Evolutionary conservation across 2,113 vertebrate genomes (phyloP), one percentile per base, ranked within the genome.

Genomic region (Addax nasomaculatus): DNA sequence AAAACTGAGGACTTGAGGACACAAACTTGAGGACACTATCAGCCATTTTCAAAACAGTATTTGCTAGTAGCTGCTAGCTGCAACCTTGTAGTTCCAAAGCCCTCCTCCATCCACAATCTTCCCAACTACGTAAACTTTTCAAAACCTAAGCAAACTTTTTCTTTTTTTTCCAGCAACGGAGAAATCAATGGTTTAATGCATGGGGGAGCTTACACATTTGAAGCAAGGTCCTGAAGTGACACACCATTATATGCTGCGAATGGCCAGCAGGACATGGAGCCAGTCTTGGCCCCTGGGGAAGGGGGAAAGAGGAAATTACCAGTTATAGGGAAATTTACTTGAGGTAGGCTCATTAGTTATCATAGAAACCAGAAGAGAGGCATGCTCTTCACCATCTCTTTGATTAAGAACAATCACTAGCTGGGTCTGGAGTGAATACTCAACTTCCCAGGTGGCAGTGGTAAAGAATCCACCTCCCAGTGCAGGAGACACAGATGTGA

Each of bases 241-340:
- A 76, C 0, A 0, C 70, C 70, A 39, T 4, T 76, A 43, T 76
- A 76, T 27, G 11, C 36, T 27, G 36, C 0, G 0, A 76, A 76
- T 76, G 36, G 70, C 70, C 36, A 76, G 36, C 70, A 43, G 36
- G 36, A 76, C 70, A 76, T 39, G 70, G 23, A 39, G 39, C 70
- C 70, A 76, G 70, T 76, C 70, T 43, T 43, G 70, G 70, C 70
- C 36, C 36, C 12, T 39, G 70, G 70, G 36, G 67, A 43, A 39
- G 70, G 36, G 36, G 36, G 12, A 43, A 27, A 76, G 23, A 11
- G 12, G 70, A 76, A 43, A 76, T 43, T 3, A 76, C 36, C 36
- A 76, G 11, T 43, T 43, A 13, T 14, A 76, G 12, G 70, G 70
- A 76, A 43, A 43, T 76, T 25, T 76, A 76, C 36, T 43, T 43